Base-by-base conservation (phyloP, 2,888 invertebrate species). In the Caprella mutica region DNA sequence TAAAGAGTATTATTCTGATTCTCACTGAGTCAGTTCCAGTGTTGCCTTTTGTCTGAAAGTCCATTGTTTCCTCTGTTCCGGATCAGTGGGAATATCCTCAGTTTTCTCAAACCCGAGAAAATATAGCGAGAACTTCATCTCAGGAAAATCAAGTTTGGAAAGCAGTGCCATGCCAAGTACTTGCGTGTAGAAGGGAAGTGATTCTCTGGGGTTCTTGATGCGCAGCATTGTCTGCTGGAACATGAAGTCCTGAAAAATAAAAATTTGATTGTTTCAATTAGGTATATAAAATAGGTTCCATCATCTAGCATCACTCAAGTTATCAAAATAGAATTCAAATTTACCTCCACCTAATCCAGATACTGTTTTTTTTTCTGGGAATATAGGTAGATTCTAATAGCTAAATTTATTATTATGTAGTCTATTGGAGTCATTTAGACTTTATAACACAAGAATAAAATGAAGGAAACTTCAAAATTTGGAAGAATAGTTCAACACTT, bases 211-310 rank as follows among this genome's bases (percentile, higher is more conserved):
- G 71, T 96, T 92, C 71, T 93, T 94, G 65, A 94, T 90, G 33
- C 94, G 81, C 71, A 86, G 86, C 94, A 96, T 96, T 0, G 93
- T 94, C 78, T 96, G 94, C 77, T 94, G 93, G 75, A 94, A 86
- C 67, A 93, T 80, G 72, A 87, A 94, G 58, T 87, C 88, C 85
- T 89, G 56, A 12, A 50, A 44, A n/a, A 4, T 17, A 8, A 2
- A 44, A 17, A 44, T 17, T 17, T 14, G 14, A 21, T 44, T 27
- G 24, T 12, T n/a, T n/a, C 30, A 72, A 71, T 56, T 38, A 58
- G 66, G 24, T 59, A 70, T 71, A 65, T 44, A 68, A 65, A 48
- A 19, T 21, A 58, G 29, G 19, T 30, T 33, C 8, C 9, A 12
- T 12, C 33, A 33, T 8, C 33, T 12, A 33, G n/a, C n/a, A n/a